Evolutionary conservation across 2,113 vertebrate genomes (phyloP).

Genomic region (Machaerirhynchus nigripectus): DNA sequence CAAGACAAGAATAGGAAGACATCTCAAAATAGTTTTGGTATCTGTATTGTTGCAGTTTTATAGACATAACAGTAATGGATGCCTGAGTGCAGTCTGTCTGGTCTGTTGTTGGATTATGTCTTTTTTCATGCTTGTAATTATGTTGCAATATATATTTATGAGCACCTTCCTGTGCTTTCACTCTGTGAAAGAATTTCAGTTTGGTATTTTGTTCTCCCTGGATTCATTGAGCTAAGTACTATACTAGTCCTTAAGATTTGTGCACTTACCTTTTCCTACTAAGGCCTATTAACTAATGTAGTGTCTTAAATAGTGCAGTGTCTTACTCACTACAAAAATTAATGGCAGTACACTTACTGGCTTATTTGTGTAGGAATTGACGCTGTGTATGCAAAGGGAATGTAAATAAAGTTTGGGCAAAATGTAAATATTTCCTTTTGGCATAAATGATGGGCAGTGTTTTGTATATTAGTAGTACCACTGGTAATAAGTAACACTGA

Average conservation of each 20-base stretch:
- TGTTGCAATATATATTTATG: not conserved
- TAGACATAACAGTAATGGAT: not conserved
- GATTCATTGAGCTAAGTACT: not conserved
- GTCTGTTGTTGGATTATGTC: not conserved
- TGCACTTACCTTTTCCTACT: not conserved
- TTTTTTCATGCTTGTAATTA: not conserved
- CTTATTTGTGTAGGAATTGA: not conserved
- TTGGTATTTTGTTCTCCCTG: not conserved
- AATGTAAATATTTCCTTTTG: not conserved
- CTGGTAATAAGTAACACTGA: not conserved
- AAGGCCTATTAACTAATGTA: not conserved
- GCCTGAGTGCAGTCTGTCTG: not conserved
- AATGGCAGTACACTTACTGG: not conserved
- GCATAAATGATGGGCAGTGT: not conserved
- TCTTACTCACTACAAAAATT: not conserved
- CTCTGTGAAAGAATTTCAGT: not conserved
- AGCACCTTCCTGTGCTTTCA: not conserved
- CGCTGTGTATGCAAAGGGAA: not conserved
- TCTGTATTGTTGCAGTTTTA: not conserved
- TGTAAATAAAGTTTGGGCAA: not conserved
- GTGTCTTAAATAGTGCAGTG: not conserved
- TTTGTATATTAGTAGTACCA: not conserved
- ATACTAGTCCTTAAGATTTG: not conserved
- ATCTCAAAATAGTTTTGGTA: not conserved
- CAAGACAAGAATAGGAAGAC: not conserved